These are phyloP conservation scores for Ophioninae sp. DNA, from an alignment of 2,888 invertebrate species.

Conservation along the genomic window DNA sequence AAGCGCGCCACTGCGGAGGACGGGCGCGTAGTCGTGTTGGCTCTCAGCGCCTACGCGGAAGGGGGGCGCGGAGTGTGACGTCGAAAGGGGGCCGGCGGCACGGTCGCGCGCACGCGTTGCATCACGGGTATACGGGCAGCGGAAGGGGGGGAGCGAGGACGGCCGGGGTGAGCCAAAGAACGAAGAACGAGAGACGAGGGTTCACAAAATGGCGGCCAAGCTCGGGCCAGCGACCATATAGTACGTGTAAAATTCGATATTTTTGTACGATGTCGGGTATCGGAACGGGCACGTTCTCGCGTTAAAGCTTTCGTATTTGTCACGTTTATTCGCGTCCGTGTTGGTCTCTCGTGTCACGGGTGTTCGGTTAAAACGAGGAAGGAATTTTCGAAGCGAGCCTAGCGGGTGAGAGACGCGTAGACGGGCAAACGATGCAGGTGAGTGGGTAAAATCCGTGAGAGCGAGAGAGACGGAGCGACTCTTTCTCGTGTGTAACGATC, in stretches of 20 bases:
- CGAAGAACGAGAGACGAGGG: conserved; percentile 70
- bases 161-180: conserved; percentile 70
- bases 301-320: conserved; percentile 67
- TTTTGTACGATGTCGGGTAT: conserved; percentile 75
- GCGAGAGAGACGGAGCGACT: background rate
- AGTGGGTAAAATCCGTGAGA: conserved; percentile 69
- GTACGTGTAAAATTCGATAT: conserved; percentile 76
- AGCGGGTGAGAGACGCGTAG: conserved; percentile 76
- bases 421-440: conserved; percentile 79
- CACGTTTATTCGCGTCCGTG: conserved; percentile 63
- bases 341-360: conserved; percentile 61
- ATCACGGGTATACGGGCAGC: conserved; percentile 69
- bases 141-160: conserved; percentile 35
- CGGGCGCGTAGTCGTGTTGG: conserved; percentile 57
- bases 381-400: conserved; percentile 65
- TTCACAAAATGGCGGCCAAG: conserved; percentile 80
- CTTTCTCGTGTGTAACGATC: conserved; percentile 32
- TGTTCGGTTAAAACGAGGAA: conserved; percentile 12
- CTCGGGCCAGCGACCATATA: conserved; percentile 77
- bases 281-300: conserved; percentile 66
- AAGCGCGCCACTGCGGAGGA: conserved; percentile 46
- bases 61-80: conserved; percentile 7
- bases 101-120: conserved; percentile 72
- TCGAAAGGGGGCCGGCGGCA: conserved; percentile 30
- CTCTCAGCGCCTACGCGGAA: conserved; percentile 8